Percentiles rank a stretch among this genome's conserved stretches.
These are phyloP conservation scores for Drosophila willistoni DNA, from an alignment of 1,140 invertebrate genomes.

Conservation along the genomic window DNA sequence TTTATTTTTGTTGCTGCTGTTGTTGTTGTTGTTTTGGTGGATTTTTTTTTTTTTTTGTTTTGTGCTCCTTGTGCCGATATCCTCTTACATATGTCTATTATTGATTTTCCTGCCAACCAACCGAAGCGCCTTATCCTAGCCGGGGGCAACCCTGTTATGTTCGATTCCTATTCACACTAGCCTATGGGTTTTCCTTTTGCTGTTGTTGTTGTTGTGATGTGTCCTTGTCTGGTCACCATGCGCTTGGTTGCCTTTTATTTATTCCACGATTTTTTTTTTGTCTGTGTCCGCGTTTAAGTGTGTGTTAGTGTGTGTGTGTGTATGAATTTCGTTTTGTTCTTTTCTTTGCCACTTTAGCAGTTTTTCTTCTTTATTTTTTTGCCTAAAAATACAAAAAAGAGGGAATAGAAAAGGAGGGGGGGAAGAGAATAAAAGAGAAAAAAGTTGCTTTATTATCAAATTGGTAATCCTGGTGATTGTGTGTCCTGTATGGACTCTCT, in stretches of 20 bases:
- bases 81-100: conserved; percentile 70
- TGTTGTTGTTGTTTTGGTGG: conserved; percentile 33
- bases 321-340: background rate
- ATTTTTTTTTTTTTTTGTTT: conserved; percentile 36
- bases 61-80: conserved; percentile 40
- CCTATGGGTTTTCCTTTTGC: background rate
- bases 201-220: conserved; percentile 20
- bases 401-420: background rate
- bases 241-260: conserved; percentile 52
- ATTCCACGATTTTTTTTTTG: conserved; percentile 47
- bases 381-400: conserved; percentile 18
- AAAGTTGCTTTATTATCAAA: conserved; percentile 14
- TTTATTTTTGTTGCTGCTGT: conserved; percentile 13
- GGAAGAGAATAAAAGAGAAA: conserved; percentile 23
- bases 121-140: conserved; percentile 9
- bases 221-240: conserved; percentile 48
- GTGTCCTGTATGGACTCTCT: background rate
- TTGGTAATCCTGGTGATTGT: background rate
- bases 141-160: conserved; percentile 13
- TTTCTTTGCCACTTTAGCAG: conserved; percentile 1
- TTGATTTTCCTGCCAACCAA: conserved; percentile 60
- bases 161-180: conserved; percentile 50
- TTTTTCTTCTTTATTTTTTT: conserved; percentile 24
- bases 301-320: background rate
- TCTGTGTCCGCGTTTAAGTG: background rate